phyloP scores from a whole-genome alignment of 2,113 vertebrate genomes.

The Camelus dromedarius region DNA sequence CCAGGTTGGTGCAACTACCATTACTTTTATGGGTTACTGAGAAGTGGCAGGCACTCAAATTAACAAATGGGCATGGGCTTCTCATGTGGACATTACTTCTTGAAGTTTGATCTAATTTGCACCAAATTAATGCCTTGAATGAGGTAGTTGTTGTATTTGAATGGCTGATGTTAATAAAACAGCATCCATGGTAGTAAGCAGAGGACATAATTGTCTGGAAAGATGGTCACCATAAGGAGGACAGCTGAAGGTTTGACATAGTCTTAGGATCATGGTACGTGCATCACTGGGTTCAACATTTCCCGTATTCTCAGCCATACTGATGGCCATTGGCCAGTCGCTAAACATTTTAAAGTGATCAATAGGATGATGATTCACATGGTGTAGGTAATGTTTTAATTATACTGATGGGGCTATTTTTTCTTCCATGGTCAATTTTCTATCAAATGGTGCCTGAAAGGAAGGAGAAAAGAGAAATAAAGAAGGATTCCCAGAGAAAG shows the following conservation, averaged over 20 bases:
- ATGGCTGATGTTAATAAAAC: not conserved
- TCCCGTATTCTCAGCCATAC: not conserved
- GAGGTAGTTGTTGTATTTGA: not conserved
- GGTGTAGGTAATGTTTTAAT: not conserved
- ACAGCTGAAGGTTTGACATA: not conserved
- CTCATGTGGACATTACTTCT: not conserved
- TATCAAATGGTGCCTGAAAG: not conserved
- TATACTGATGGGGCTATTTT: not conserved
- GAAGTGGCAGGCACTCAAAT: conserved; percentile 30
- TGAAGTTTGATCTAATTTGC: not conserved
- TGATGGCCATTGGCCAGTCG: not conserved
- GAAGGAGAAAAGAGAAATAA: not conserved
- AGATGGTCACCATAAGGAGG: not conserved
- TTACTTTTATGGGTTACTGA: conserved; percentile 55
- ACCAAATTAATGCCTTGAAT: not conserved
- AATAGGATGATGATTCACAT: not conserved
- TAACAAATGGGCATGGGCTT: not conserved
- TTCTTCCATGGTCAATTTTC: not conserved
- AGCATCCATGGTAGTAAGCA: not conserved
- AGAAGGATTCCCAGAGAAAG: not conserved
- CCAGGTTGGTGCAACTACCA: not conserved
- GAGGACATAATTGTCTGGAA: not conserved
- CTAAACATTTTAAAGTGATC: not conserved
- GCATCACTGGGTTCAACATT: not conserved
- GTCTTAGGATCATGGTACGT: not conserved